Conservation (phyloP, 2,113 vertebrate species). For the Thomomys bottae region DNA sequence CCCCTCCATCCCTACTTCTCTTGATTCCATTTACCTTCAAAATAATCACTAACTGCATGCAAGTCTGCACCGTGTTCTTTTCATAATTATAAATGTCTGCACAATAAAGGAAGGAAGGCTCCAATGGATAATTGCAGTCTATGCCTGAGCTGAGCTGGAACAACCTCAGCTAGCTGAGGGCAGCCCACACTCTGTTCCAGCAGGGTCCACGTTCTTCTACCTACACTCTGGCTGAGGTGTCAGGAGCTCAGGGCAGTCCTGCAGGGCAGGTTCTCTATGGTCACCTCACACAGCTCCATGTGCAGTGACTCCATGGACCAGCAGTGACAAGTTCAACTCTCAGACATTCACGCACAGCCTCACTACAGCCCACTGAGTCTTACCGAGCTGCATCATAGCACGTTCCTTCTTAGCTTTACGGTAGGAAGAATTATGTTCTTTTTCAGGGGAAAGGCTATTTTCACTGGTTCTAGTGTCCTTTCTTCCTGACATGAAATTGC, state of each 20-base stretch:
- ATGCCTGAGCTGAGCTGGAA: too few relatives aligned
- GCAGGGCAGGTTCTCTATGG: too few relatives aligned
- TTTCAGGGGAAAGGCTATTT: conserved; percentile 22
- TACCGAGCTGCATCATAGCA: not conserved
- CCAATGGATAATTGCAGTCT: accelerated
- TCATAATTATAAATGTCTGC: not conserved
- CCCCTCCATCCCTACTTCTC: not conserved
- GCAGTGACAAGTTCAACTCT: accelerated
- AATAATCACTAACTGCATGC: not conserved
- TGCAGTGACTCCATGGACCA: not conserved
- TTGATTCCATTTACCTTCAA: not conserved
- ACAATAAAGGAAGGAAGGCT: not conserved
- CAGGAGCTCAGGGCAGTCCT: not conserved
- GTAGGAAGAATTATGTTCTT: not conserved
- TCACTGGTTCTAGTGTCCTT: conserved; percentile 47
- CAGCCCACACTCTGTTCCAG: not conserved
- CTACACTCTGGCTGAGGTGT: not conserved
- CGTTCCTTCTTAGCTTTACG: not conserved
- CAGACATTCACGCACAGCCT: not conserved
- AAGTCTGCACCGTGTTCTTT: not conserved
- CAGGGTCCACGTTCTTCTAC: not conserved
- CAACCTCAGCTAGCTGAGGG: too few relatives aligned
- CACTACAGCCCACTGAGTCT: not conserved
- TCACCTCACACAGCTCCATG: not conserved
- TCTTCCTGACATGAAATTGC: conserved; percentile 61